These are phyloP conservation scores for Melanerpes aurifrons DNA, from an alignment of 2,113 vertebrate genomes.

Conservation along the genomic window DNA sequence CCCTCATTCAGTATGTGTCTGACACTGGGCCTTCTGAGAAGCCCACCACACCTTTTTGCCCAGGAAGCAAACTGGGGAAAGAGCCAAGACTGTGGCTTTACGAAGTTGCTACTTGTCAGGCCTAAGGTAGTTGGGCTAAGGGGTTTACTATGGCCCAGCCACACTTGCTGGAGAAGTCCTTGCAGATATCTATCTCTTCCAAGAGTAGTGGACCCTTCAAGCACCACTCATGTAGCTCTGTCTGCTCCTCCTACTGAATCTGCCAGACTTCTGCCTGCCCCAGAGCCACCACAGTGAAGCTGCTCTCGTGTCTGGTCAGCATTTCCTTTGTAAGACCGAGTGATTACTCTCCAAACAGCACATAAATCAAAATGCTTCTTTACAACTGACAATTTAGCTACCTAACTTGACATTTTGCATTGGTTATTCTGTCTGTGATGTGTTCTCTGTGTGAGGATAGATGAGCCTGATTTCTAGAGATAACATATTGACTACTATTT, in stretches of 20 bases:
- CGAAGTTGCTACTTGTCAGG: background rate
- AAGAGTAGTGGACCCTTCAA: background rate
- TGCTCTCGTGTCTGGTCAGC: background rate
- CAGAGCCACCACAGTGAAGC: too few species aligned
- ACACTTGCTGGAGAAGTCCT: background rate
- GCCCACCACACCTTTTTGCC: background rate
- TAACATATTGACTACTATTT: background rate
- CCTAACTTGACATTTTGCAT: background rate
- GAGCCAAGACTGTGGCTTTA: background rate
- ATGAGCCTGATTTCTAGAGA: background rate
- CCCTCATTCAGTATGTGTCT: background rate
- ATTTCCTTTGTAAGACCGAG: background rate
- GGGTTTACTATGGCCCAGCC: fast-evolving
- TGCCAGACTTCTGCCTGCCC: background rate
- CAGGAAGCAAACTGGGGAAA: background rate
- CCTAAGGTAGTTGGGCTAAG: background rate
- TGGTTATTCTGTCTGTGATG: background rate
- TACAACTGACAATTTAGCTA: background rate
- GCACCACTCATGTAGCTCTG: background rate
- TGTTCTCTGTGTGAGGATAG: background rate
- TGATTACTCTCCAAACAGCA: background rate
- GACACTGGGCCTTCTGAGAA: background rate
- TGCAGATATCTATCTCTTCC: background rate
- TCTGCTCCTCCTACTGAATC: fast-evolving
- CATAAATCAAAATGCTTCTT: background rate